These are phyloP conservation scores for Pterocles burchelli DNA, from an alignment of 2,113 vertebrate genomes.

Conservation along the genomic window DNA sequence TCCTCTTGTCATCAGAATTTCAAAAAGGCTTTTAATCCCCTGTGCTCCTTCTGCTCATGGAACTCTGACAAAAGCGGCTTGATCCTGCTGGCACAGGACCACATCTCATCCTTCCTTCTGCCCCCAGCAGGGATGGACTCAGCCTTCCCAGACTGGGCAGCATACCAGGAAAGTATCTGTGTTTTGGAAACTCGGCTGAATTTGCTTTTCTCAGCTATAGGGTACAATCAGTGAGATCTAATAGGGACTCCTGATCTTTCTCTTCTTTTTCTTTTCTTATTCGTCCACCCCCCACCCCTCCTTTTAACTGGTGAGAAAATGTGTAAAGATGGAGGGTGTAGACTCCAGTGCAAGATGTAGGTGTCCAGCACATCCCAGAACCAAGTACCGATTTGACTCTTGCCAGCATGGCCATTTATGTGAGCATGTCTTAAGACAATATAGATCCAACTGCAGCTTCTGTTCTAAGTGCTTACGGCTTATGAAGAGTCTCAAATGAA, in stretches of 20 bases:
- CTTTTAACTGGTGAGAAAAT: background rate
- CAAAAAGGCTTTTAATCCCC: conserved; percentile 21
- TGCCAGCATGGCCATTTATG: background rate
- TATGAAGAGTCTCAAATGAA: background rate
- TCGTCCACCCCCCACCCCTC: background rate
- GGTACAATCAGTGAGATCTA: background rate
- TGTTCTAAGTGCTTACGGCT: background rate
- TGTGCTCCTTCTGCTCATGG: background rate
- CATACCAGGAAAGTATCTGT: background rate
- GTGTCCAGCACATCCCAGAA: background rate
- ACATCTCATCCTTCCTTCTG: background rate
- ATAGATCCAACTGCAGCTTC: background rate
- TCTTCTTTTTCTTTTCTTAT: background rate
- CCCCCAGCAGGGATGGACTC: background rate
- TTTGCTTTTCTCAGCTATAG: background rate
- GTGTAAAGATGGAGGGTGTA: background rate
- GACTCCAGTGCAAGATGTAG: background rate
- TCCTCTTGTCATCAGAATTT: conserved; percentile 18
- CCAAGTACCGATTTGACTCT: background rate
- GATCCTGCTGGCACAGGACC: background rate
- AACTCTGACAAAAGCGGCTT: background rate
- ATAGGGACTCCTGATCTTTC: background rate
- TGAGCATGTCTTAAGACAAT: background rate
- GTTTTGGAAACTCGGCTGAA: background rate
- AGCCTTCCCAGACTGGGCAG: background rate